Percentiles rank a stretch among this genome's conserved stretches.
Conservation (phyloP, 2,797 vertebrate species). For the Aplochiton taeniatus region DNA sequence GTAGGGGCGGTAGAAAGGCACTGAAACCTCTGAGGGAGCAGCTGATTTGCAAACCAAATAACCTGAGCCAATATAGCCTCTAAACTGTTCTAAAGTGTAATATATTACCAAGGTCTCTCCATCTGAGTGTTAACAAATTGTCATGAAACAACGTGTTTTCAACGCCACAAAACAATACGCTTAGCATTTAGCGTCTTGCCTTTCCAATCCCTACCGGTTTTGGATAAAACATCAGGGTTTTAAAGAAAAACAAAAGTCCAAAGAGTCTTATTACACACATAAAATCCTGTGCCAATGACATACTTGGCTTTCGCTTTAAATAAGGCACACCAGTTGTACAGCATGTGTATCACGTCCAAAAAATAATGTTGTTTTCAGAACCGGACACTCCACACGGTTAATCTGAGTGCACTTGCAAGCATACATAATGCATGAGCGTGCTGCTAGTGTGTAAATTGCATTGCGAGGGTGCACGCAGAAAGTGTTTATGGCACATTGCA, state of each 20-base stretch:
- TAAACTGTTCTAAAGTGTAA: slow-evolving; percentile 12
- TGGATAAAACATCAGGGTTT: too few species aligned
- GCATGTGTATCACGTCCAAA: too few species aligned
- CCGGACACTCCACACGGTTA: slow-evolving; percentile 17
- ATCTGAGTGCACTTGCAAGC: slow-evolving; percentile 51
- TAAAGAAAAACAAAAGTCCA: too few species aligned
- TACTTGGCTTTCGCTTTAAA: too few species aligned
- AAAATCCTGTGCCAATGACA: too few species aligned
- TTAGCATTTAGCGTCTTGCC: too few species aligned
- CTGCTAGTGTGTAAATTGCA: slow-evolving; percentile 59
- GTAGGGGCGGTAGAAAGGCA: slow-evolving; percentile 15
- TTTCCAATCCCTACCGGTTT: too few species aligned
- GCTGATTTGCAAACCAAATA: slow-evolving; percentile 36
- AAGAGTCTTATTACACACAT: too few species aligned
- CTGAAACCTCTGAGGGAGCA: slow-evolving; percentile 10
- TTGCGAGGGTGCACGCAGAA: slow-evolving; percentile 52
- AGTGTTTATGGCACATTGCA: slow-evolving; percentile 62
- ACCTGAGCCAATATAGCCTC: slow-evolving; percentile 7
- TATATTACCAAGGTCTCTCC: not conserved
- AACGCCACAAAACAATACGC: too few species aligned
- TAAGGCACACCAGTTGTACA: too few species aligned
- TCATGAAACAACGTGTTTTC: too few species aligned
- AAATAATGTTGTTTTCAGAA: slow-evolving; percentile 8
- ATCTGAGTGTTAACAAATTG: too few species aligned
- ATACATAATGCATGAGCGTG: slow-evolving; percentile 70